Evolutionary conservation across 2,797 vertebrate genomes (phyloP), one percentile per base, ranked within the genome.

Genomic region (Cynodonichthys magdalenae): DNA sequence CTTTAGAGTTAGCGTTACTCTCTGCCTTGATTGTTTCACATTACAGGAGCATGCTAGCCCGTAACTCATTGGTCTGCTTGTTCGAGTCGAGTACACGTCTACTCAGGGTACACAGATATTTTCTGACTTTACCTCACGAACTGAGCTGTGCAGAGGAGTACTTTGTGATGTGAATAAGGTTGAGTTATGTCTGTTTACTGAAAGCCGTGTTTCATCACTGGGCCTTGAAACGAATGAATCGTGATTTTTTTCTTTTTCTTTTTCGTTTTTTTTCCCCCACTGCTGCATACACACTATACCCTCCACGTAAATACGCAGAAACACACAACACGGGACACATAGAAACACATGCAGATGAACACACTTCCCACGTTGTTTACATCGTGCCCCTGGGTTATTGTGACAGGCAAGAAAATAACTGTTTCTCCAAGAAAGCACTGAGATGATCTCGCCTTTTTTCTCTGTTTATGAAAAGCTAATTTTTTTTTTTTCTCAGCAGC

Each of bases 151-250:
- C 57, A 53, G 57, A 20, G 29, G 59, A 46, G 58, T 54, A 17
- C 67, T 66, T 41, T 59, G 66, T 5, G 20, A 14, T 41, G 56
- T 48, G 59, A 61, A 59, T 68, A 34, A 57, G 48, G 28, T 14
- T 2, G 48, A 62, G 31, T 66, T 73, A 60, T 53, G 62, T 44
- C 55, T 42, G 60, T 47, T 66, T 83, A 67, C 81, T 83, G 73
- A 78, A 81, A 69, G 63, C 74, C 80, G 60, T 67, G 71, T 88
- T 90, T 89, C 84, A 79, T 85, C 84, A 50, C 74, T 63, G 76
- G 87, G 87, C 89, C 88, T 91, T 90, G 87, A 82, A 89, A 81
- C 66, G 57, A 85, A 79, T 77, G 78, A 82, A 85, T 82, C 69
- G 47, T 64, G 63, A 71, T 72, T 77, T 81, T 27, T 5, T 42